Conservation (phyloP, 2,797 vertebrate species). For the Morus bassanus region DNA sequence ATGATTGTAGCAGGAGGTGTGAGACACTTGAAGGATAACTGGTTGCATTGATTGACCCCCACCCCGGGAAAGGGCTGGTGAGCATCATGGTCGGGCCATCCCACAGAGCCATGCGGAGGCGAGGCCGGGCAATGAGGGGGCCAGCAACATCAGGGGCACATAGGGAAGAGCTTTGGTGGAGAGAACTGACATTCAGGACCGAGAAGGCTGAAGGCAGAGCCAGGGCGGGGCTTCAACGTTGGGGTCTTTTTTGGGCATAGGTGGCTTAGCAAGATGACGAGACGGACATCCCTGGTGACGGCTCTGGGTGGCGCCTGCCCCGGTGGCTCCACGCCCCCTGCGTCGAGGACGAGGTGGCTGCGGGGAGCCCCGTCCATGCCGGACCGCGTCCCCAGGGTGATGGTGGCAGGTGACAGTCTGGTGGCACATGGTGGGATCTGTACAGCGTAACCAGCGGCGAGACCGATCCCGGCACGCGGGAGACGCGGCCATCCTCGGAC, state of each 20-base stretch:
- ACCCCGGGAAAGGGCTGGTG: background rate
- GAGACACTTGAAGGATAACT: background rate
- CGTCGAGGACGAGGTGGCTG: background rate
- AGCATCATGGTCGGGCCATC: background rate
- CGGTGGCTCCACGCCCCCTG: background rate
- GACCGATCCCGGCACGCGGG: slow-evolving; percentile 30
- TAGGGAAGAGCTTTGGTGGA: slow-evolving; percentile 33
- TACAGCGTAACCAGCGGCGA: slow-evolving; percentile 56
- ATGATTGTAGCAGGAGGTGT: background rate
- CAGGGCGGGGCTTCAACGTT: background rate
- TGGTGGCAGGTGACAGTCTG: slow-evolving; percentile 9
- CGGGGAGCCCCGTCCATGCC: background rate
- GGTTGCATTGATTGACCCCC: accelerated
- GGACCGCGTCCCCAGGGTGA: background rate
- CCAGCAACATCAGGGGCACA: accelerated
- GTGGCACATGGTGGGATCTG: slow-evolving; percentile 49
- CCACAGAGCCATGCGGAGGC: background rate
- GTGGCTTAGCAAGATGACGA: slow-evolving; percentile 7
- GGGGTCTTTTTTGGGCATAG: slow-evolving; percentile 36
- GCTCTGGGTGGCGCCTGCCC: background rate
- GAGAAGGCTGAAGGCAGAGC: slow-evolving; percentile 24
- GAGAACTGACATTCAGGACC: slow-evolving; percentile 31
- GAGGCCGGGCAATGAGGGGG: background rate
- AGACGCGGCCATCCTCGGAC: slow-evolving; percentile 47
- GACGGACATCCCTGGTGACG: background rate